A percentile compares a stretch with the other conserved stretches of the same genome.
phyloP scores from a whole-genome alignment of 1,140 invertebrate species.

The Chironomus tepperi region DNA sequence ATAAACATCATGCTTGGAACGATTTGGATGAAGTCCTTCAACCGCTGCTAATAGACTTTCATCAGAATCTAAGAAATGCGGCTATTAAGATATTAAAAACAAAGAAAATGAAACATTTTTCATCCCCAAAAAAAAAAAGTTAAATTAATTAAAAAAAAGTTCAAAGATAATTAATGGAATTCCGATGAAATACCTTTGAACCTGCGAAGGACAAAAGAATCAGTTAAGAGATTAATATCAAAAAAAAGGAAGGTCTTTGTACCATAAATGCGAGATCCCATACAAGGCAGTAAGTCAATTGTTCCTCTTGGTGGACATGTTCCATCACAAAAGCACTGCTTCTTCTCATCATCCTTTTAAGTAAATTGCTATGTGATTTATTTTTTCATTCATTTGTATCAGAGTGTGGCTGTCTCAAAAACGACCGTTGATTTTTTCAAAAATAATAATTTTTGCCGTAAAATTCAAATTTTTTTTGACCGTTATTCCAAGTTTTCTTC shows the following conservation, averaged over 20 bases:
- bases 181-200: not conserved
- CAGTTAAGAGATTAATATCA: not conserved
- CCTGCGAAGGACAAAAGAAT: not conserved
- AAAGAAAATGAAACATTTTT: slow-evolving; percentile 28
- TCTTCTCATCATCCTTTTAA: slow-evolving; percentile 48
- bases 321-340: slow-evolving; percentile 64
- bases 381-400: not conserved
- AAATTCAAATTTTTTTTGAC: too few species aligned
- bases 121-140: not conserved
- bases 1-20: slow-evolving; percentile 58
- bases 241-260: not conserved
- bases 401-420: too few species aligned
- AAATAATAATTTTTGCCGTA: too few species aligned
- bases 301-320: slow-evolving; percentile 61
- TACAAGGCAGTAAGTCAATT: slow-evolving; percentile 51
- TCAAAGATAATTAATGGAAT: not conserved
- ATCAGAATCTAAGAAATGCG: slow-evolving; percentile 71
- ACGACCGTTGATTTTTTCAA: too few species aligned
- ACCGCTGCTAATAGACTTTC: slow-evolving; percentile 54
- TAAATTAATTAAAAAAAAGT: not conserved
- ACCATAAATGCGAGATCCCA: slow-evolving; percentile 41
- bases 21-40: slow-evolving; percentile 59
- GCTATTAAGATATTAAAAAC: slow-evolving; percentile 44
- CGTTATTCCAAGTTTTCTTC: too few species aligned
- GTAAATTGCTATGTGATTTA: slow-evolving; percentile 27